Evolutionary conservation across 2,888 invertebrate genomes (phyloP), one percentile per base, ranked within the genome.

Genomic region (Girardia tigrina): DNA sequence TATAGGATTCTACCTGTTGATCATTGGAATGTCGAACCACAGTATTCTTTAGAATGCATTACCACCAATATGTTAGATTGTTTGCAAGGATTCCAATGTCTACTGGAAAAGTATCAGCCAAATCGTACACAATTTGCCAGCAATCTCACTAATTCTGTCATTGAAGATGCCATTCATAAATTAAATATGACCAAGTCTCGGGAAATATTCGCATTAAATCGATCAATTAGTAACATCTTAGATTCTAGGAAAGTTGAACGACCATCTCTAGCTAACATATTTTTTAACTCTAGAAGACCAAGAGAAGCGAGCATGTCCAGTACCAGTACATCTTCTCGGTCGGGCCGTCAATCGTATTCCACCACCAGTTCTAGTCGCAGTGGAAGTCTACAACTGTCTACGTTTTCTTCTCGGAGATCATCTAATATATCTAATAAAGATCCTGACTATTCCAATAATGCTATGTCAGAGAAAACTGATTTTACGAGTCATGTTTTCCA

Each of bases 341-440:
- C 56, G 23, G 56, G 20, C n/a, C n/a, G 56, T 20, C 56, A 56
- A 56, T 56, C 56, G 8, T 56, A 56, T 56, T 56, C 56, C 4
- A 56, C 56, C n/a, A 56, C 8, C n/a, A 56, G 56, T 56, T 56
- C 56, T n/a, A 56, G 56, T 56, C 4, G 56, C 4, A 56, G 56
- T 56, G 56, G 56, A 56, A 56, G 56, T 56, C 2, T 56, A 56
- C 56, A 56, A 56, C 23, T 56, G n/a, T 56, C 56, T 2, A 56
- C 56, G n/a, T n/a, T 56, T 2, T 56, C 56, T 20, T 56, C 56
- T 12, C n/a, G 56, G n/a, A 56, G 56, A 56, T 56, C 56, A 56
- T 56, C 56, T 56, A 56, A 56, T n/a, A 56, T 56, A 12, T 56
- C 56, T 6, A 56, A 56, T 56, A 56, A 56, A 56, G 56, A 56